These are phyloP conservation scores for Piliocolobus tephrosceles DNA, from an alignment of 2,113 vertebrate species.

Conservation along the genomic window DNA sequence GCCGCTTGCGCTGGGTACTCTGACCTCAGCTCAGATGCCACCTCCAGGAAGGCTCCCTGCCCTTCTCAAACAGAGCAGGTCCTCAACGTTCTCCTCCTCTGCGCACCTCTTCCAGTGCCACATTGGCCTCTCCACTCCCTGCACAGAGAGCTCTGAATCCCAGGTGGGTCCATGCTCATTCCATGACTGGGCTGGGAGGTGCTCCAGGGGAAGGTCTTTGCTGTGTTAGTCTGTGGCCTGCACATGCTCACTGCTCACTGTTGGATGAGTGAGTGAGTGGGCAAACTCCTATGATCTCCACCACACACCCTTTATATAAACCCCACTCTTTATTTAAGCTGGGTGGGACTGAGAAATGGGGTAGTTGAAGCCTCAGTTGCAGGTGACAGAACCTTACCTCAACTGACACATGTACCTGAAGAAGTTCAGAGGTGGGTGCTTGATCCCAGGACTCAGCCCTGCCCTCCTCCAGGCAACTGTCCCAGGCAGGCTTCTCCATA, in stretches of 20 bases:
- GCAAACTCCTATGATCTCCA: not conserved
- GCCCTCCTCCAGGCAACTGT: not conserved
- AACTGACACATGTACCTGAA: not conserved
- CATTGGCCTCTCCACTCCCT: not conserved
- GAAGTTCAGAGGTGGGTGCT: not conserved
- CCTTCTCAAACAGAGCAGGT: not conserved
- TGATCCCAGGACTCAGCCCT: too few relatives aligned
- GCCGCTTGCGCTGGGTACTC: not conserved
- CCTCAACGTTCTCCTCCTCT: not conserved
- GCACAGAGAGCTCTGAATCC: not conserved
- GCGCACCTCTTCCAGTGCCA: not conserved
- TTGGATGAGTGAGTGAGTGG: not conserved
- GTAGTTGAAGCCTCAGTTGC: not conserved
- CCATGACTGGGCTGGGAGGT: not conserved
- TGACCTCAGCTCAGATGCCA: not conserved
- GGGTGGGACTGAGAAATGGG: not conserved
- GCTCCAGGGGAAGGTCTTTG: not conserved
- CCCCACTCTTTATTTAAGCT: not conserved
- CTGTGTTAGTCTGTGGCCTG: not conserved
- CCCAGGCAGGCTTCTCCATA: too few relatives aligned
- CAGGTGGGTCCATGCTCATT: accelerated
- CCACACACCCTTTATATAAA: not conserved
- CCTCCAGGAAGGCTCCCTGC: not conserved
- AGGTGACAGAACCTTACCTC: not conserved
- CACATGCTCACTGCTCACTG: not conserved